Conservation (phyloP, 2,797 vertebrate species). For the Gymnothorax reevesii region DNA sequence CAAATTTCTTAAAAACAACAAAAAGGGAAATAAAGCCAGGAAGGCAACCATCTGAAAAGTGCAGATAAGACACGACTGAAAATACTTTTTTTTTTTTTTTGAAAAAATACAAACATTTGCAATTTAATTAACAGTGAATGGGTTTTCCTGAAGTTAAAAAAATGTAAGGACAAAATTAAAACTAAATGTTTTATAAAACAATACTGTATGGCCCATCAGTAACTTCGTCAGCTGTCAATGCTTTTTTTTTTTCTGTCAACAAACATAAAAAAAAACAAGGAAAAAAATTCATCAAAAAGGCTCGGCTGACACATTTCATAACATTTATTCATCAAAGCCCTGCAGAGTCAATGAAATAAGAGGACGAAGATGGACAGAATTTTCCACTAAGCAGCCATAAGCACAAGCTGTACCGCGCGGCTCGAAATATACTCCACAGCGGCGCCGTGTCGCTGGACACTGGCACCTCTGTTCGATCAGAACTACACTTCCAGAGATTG, state of each 20-base stretch:
- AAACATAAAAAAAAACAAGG: constrained; percentile 32
- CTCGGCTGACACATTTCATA: constrained; percentile 55
- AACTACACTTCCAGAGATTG: constrained; percentile 82
- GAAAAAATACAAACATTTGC: constrained; percentile 77
- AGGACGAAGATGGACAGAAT: constrained; percentile 53
- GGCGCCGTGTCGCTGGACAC: constrained; percentile 54
- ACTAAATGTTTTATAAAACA: constrained; percentile 56
- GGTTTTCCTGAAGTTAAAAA: constrained; percentile 76
- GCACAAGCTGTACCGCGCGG: constrained; percentile 51
- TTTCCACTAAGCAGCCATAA: constrained; percentile 52
- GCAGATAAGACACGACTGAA: constrained; percentile 85
- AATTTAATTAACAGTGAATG: constrained; percentile 65
- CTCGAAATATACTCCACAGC: constrained; percentile 46
- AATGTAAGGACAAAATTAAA: constrained; percentile 52
- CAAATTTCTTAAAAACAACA: constrained; percentile 52
- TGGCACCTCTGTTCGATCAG: constrained; percentile 75
- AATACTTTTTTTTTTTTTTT: constrained; percentile 66
- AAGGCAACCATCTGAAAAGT: constrained; percentile 71
- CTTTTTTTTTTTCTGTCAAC: constrained; percentile 50
- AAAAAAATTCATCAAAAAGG: constrained; percentile 36
- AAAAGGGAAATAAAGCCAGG: constrained; percentile 52
- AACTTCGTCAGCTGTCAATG: constrained; percentile 44
- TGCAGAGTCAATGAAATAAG: constrained; percentile 58
- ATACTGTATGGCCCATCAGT: constrained; percentile 57
- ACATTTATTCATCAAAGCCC: constrained; percentile 56